These are phyloP conservation scores for Drosophila phalerata DNA, from an alignment of 2,888 invertebrate genomes.

Conservation along the genomic window DNA sequence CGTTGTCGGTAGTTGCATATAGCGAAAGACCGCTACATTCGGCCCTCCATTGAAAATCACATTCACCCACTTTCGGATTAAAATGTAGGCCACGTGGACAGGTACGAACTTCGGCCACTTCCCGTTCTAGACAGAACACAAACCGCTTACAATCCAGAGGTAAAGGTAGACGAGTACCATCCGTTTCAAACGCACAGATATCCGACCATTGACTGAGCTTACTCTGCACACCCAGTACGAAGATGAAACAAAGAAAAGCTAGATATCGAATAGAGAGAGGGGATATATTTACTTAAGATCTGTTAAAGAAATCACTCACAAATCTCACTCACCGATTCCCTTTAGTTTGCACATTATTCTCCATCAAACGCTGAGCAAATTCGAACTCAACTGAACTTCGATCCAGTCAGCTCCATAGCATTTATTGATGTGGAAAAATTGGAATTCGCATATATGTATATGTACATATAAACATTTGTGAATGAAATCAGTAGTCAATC, in stretches of 20 bases:
- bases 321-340: constrained; percentile 34
- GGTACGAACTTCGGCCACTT: constrained; percentile 47
- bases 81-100: constrained; percentile 73
- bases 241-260: constrained; percentile 32
- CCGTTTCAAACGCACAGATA: constrained; percentile 62
- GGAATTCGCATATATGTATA: not conserved
- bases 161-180: constrained; percentile 67
- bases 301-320: not conserved
- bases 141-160: constrained; percentile 70
- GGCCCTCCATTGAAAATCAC: constrained; percentile 72
- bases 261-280: not conserved
- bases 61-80: constrained; percentile 64
- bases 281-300: not conserved
- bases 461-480: constrained; percentile 13
- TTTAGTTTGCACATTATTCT: constrained; percentile 34
- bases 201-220: constrained; percentile 27
- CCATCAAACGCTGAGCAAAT: constrained; percentile 17
- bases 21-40: constrained; percentile 48
- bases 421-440: constrained; percentile 55
- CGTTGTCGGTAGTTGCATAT: constrained; percentile 30
- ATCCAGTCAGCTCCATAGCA: constrained; percentile 23
- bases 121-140: constrained; percentile 63
- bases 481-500: constrained; percentile 67
- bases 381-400: constrained; percentile 35
- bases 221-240: constrained; percentile 14